Evolutionary conservation across 1,140 invertebrate species (phyloP), one percentile per base, ranked within the genome.

Genomic region (Cherax quadricarinatus): DNA sequence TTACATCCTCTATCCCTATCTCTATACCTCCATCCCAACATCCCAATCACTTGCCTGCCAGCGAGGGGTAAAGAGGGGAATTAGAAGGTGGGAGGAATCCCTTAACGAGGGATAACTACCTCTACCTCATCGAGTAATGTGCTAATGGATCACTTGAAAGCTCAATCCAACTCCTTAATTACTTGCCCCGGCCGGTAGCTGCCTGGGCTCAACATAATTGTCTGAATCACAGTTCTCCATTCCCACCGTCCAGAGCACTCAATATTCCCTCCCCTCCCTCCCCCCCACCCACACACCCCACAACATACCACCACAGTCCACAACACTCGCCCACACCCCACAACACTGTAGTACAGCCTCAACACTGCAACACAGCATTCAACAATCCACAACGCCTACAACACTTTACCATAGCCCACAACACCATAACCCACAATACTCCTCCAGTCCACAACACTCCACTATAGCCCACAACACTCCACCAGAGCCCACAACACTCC

Each of bases 31-130:
- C 0, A 9, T 21, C 70, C 70, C 12, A 9, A 1, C 70, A n/a
- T 7, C 5, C 70, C 70, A 30, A 5, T n/a, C 70, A 4, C 24
- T 30, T 5, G n/a, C 70, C 70, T 10, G 7, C 70, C 9, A 30
- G 70, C 16, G n/a, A 30, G 7, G 24, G 70, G 70, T 75, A 30
- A n/a, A 75, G 24, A 75, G 70, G 4, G 24, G n/a, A 41, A 75
- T 75, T 75, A 75, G n/a, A 4, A 12, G 70, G 18, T n/a, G 14
- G 14, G 9, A 30, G 24, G 24, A 75, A 75, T 75, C 70, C 70
- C 70, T n/a, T 75, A 75, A 75, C 70, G 70, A 75, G 70, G 66
- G 70, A 75, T 75, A 75, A 75, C 70, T 75, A 30, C 70, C 70
- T 75, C 24, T 30, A 75, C 70, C 70, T 24, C 24, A 12, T 75